Conservation (phyloP, 1,140 invertebrate species). For the Drosophila watanabei region DNA sequence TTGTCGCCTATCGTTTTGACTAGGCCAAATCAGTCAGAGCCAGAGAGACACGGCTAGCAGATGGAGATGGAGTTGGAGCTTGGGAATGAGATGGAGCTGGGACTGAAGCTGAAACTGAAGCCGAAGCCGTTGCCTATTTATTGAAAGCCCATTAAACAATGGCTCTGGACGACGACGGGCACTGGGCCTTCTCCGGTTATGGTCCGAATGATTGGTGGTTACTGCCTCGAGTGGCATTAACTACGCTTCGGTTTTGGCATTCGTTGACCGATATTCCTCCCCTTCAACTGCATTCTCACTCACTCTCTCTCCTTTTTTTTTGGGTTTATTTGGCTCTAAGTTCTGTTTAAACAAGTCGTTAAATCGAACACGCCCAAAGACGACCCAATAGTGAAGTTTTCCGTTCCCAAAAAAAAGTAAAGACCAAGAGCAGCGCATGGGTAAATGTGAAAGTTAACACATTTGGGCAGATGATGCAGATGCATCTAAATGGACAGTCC, state of each 20-base stretch:
- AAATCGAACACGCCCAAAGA: constrained; percentile 66
- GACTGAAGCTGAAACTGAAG: background rate
- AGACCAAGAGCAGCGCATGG: constrained; percentile 7
- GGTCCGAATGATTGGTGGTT: constrained; percentile 57
- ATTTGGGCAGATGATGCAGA: constrained; percentile 34
- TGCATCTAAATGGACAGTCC: constrained; percentile 38
- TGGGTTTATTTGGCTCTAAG: constrained; percentile 74
- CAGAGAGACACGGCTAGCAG: constrained; percentile 11
- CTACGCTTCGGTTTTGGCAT: constrained; percentile 46
- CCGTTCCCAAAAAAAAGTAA: constrained; percentile 1
- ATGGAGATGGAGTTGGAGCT: background rate
- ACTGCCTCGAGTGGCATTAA: constrained; percentile 31
- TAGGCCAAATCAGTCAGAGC: constrained; percentile 74
- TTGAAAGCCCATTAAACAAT: constrained; percentile 80
- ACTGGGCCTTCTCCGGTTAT: constrained; percentile 30
- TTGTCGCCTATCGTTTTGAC: constrained; percentile 77
- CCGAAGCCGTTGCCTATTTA: constrained; percentile 56
- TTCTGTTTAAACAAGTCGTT: constrained; percentile 78
- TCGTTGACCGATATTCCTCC: constrained; percentile 71
- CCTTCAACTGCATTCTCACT: constrained; percentile 13
- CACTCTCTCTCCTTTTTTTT: constrained; percentile 27
- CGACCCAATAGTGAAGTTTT: constrained; percentile 8
- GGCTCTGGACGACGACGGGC: constrained; percentile 33
- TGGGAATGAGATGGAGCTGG: background rate
- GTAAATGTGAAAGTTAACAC: constrained; percentile 80